Conservation (phyloP, 2,113 vertebrate genomes). For the Numenius arquata region DNA sequence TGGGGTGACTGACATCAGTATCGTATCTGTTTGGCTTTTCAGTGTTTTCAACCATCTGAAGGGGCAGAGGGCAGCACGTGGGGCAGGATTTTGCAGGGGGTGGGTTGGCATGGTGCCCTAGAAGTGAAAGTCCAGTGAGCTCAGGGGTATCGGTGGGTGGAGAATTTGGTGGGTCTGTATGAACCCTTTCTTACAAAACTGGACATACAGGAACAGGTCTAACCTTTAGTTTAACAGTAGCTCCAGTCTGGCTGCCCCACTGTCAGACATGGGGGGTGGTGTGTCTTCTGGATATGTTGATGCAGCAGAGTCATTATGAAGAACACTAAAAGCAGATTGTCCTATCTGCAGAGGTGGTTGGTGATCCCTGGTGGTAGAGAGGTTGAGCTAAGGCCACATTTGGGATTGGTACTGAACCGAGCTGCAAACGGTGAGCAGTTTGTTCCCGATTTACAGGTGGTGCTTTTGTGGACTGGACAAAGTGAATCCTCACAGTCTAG, state of each 20-base stretch:
- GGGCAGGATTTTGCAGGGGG: neutral
- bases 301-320: neutral
- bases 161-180: neutral
- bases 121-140: neutral
- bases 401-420: rapidly evolving
- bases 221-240: neutral
- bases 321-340: neutral
- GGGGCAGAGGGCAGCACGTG: rapidly evolving
- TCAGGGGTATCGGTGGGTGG: neutral
- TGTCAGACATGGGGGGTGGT: rapidly evolving
- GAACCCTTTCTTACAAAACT: neutral
- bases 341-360: neutral
- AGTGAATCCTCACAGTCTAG: neutral
- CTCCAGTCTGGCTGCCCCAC: neutral
- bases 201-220: neutral
- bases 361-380: neutral
- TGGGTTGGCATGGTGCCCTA: neutral
- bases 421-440: neutral
- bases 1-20: neutral
- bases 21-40: neutral
- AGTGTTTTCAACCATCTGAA: neutral
- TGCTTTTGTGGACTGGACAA: neutral
- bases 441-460: neutral
- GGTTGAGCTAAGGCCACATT: neutral
- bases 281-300: neutral